These are phyloP conservation scores for Lithophane socia DNA, from an alignment of 2,888 invertebrate species.

Conservation along the genomic window DNA sequence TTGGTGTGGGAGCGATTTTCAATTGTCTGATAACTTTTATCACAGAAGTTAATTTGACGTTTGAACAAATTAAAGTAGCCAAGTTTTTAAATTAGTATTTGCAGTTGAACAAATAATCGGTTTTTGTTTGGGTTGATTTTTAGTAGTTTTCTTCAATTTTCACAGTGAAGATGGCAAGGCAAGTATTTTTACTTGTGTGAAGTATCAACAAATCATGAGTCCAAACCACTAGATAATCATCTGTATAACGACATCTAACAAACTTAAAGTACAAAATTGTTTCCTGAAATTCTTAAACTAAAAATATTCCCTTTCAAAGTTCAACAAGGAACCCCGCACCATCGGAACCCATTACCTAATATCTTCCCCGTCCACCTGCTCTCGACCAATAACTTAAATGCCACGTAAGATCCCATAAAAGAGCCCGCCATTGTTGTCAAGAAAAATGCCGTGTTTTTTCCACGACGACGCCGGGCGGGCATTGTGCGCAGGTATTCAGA, in stretches of 20 bases:
- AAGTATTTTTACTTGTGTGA: background rate
- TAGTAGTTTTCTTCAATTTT: background rate
- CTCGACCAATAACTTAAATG: constrained; percentile 73
- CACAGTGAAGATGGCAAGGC: background rate
- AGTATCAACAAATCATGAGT: background rate
- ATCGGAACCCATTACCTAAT: constrained; percentile 62
- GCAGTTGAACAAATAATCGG: background rate
- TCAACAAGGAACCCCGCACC: constrained; percentile 5
- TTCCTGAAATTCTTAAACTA: constrained; percentile 18
- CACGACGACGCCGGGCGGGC: constrained; percentile 55
- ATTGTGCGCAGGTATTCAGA: constrained; percentile 83
- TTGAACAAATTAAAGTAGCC: background rate
- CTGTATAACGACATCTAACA: background rate
- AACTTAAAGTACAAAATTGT: background rate
- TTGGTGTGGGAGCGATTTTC: background rate
- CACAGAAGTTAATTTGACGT: background rate
- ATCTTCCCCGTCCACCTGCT: constrained; percentile 65
- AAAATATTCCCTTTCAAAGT: constrained; percentile 44
- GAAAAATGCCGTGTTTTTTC: constrained; percentile 77
- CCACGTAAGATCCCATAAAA: constrained; percentile 64
- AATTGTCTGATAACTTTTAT: background rate
- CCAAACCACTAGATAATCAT: background rate
- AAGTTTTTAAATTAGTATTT: background rate
- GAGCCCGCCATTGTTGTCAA: constrained; percentile 72
- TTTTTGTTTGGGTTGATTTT: background rate